Evolutionary conservation across 1,140 invertebrate species (phyloP).

Genomic region (Drosophila punjabiensis): DNA sequence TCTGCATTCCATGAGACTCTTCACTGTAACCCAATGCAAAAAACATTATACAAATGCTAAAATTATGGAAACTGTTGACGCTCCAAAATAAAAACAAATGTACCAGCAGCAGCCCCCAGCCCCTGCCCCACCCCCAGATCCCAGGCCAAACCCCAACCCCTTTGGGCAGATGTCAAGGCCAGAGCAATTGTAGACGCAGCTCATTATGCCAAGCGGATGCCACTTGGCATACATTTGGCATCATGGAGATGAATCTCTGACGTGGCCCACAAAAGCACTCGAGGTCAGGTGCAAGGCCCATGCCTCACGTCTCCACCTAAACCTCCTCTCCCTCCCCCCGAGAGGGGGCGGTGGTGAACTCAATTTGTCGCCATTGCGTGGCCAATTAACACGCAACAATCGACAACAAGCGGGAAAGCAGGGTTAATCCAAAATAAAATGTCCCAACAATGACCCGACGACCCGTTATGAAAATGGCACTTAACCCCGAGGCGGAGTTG

Average conservation of each 20-base stretch:
- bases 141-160: neutral
- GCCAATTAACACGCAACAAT: conserved; percentile 80
- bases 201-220: conserved; percentile 79
- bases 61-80: conserved; percentile 63
- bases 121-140: neutral
- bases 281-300: conserved; percentile 52
- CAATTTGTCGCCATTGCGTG: conserved; percentile 79
- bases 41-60: conserved; percentile 59
- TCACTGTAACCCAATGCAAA: conserved; percentile 12
- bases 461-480: conserved; percentile 34
- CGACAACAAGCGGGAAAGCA: conserved; percentile 14
- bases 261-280: conserved; percentile 12
- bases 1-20: neutral
- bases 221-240: conserved; percentile 78
- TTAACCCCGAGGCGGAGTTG: neutral
- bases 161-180: conserved; percentile 62
- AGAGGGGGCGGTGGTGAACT: conserved; percentile 43
- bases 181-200: conserved; percentile 69
- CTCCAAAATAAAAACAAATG: conserved; percentile 61
- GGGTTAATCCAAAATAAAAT: conserved; percentile 23
- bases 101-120: neutral
- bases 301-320: neutral
- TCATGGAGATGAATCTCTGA: conserved; percentile 45
- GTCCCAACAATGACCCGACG: conserved; percentile 43
- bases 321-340: rapidly evolving